These are phyloP conservation scores for Natator depressus DNA, from an alignment of 2,113 vertebrate genomes.

Conservation along the genomic window DNA sequence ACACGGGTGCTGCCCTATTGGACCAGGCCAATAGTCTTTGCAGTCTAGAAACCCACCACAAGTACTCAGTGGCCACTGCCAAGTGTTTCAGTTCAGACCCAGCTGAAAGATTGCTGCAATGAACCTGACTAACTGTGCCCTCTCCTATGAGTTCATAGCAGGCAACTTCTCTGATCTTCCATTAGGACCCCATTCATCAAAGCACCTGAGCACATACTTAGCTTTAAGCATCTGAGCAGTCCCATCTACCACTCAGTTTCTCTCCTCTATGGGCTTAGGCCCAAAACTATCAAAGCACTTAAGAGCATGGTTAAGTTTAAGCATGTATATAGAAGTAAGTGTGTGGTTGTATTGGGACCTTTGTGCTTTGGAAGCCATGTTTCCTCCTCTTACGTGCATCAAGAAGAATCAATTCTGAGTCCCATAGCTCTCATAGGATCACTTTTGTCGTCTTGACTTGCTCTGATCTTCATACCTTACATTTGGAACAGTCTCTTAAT, in stretches of 20 bases:
- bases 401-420: not conserved
- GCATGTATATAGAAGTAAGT: not conserved
- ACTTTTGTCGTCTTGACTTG: not conserved
- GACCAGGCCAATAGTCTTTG: not conserved
- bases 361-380: not conserved
- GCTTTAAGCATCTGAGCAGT: accelerated
- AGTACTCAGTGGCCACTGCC: not conserved
- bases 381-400: not conserved
- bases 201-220: not conserved
- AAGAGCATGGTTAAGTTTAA: not conserved
- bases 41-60: not conserved
- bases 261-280: not conserved
- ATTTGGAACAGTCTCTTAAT: not conserved
- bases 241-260: not conserved
- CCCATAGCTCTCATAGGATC: not conserved
- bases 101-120: not conserved
- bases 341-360: not conserved
- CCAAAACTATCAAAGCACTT: not conserved
- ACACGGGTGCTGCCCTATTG: not conserved
- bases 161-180: not conserved
- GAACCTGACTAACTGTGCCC: accelerated
- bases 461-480: not conserved
- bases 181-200: not conserved
- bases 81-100: not conserved
- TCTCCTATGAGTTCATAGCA: accelerated